Percentiles rank a stretch among this genome's conserved stretches.
Conservation (phyloP, 2,888 invertebrate species). For the Tinea pellionella region DNA sequence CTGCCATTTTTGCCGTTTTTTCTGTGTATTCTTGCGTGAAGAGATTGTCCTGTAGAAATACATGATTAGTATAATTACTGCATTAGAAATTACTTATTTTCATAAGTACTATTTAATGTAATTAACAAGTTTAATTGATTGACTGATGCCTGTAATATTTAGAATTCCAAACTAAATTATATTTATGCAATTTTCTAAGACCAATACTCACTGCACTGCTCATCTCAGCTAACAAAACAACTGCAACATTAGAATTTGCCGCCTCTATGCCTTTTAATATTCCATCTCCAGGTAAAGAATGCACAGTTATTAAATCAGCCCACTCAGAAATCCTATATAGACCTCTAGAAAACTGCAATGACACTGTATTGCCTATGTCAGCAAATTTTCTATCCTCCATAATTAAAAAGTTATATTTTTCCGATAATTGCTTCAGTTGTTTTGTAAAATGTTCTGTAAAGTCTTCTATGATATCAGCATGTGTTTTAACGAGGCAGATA, state of each 20-base stretch:
- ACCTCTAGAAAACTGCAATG: constrained; percentile 83
- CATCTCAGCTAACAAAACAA: constrained; percentile 90
- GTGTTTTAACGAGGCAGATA: too few species aligned
- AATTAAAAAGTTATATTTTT: constrained; percentile 85
- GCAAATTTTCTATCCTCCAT: constrained; percentile 98
- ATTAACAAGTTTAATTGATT: too few species aligned
- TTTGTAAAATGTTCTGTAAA: constrained; percentile 74
- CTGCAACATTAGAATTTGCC: constrained; percentile 48
- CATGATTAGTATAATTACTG: too few species aligned
- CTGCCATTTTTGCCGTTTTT: constrained; percentile 75
- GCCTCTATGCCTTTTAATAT: constrained; percentile 71
- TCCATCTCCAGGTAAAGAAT: constrained; percentile 86
- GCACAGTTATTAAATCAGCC: constrained; percentile 94
- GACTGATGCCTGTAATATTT: too few species aligned
- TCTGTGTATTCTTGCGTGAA: constrained; percentile 75
- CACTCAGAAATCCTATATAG: constrained; percentile 82
- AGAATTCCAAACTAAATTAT: too few species aligned
- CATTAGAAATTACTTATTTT: too few species aligned
- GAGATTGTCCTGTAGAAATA: too few species aligned
- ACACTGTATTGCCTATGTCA: constrained; percentile 95
- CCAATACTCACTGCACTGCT: constrained; percentile 71
- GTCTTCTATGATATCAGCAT: constrained; percentile 73
- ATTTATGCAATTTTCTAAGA: too few species aligned
- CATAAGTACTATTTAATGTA: too few species aligned
- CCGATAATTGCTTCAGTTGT: constrained; percentile 74